Evolutionary conservation across 2,113 vertebrate genomes (phyloP), one percentile per base, ranked within the genome.

Genomic region (Plecturocebus donacophilus): DNA sequence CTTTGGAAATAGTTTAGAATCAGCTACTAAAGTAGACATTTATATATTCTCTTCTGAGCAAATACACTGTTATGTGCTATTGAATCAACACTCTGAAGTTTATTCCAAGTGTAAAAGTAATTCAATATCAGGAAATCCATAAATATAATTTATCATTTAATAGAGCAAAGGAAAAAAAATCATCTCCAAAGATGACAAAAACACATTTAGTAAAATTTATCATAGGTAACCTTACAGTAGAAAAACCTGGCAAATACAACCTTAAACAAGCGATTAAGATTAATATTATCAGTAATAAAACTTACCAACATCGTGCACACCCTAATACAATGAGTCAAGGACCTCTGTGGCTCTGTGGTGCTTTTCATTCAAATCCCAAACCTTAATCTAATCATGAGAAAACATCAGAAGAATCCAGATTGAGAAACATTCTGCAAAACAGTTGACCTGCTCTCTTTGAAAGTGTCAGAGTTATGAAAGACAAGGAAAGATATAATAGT

Each of bases 141-240:
- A 97, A 70, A 64, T 86, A 82, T 68, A 86, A 91, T 75, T 96
- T 14, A 87, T 66, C 35, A 71, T 81, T 91, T 95, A 86, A 92
- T 83, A 91, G 58, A 90, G 21, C 32, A 96, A 71, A 90, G n/a
- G 75, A 4, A 91, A 93, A 90, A 84, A 52, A 54, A 49, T 82
- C 27, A 87, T 61, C 25, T 89, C 27, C 38, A 87, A 89, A 79
- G 49, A 91, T 56, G 38, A 19, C 52, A 90, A 93, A 95, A 88
- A 27, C 35, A 27, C 64, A 92, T 76, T 96, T 97, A 73, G 93
- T 14, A 87, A 95, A 86, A 89, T 80, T 90, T 7, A 81, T 84
- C 56, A 84, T 49, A 52, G 13, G 27, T 79, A 71, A 96, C 13
- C 35, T 92, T 49, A 61, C 1, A 54, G 27, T 70, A 25, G 58